Evolutionary conservation across 1,140 invertebrate genomes (phyloP), one percentile per base, ranked within the genome.

Genomic region (Bombus confusus): DNA sequence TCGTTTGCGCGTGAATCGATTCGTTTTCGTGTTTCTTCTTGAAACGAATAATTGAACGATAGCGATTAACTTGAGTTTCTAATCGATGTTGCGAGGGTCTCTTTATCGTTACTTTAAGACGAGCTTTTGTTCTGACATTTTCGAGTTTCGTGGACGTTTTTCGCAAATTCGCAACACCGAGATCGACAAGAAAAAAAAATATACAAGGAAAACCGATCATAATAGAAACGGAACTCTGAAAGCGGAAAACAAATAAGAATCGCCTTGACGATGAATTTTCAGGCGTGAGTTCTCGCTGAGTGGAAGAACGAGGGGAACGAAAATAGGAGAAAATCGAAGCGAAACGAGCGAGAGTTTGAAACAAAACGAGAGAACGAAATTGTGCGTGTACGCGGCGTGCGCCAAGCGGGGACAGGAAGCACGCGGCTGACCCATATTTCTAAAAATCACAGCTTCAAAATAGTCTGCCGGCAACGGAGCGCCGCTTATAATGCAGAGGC

Each of bases 381-480:
- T 18, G 69, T 74, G 73, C 57, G 71, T 39, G 37, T 69, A 75
- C 52, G 75, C 59, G 43, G 59, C 47, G 64, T 8, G 62, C 37
- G 57, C 34, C 25, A 18, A 28, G 41, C n/a, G 34, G 31, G 57
- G 52, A 22, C 22, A 62, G 69, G 66, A 68, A 52, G 72, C 83
- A 87, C 84, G 74, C 64, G 84, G 91, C 86, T 94, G 94, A 93
- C 94, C 93, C 88, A 94, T 94, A 95, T 95, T 93, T 93, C 93
- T 92, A 93, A 94, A 94, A 94, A 94, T 92, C 89, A 72, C 86
- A 86, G 93, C 82, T 92, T 94, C 83, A 93, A 94, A 95, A 95
- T 94, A 94, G 93, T 93, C 91, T 83, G 82, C 71, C 80, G 81
- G 28, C 47, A 75, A 62, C 83, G 59, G 76, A 66, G 57, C 37